Percentiles rank a stretch among this genome's conserved stretches.
Conservation (phyloP, 2,797 vertebrate genomes). For the Hydrophis major region DNA sequence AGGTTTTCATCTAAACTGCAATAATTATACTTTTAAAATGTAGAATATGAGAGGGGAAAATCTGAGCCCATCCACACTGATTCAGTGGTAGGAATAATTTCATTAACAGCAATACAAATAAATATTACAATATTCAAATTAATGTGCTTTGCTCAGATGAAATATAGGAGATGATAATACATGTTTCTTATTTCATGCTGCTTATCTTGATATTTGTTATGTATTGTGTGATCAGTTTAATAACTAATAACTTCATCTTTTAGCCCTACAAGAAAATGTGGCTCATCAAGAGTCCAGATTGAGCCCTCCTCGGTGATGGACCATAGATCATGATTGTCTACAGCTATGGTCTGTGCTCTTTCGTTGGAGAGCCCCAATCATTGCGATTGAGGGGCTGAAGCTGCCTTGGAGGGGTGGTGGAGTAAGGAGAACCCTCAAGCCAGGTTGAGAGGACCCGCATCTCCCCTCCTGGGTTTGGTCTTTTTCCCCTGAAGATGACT, state of each 20-base stretch:
- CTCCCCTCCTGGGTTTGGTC: too few relatives aligned
- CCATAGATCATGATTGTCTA: too few relatives aligned
- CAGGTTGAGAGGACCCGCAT: too few relatives aligned
- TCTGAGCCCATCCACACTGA: neutral
- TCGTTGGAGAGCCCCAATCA: too few relatives aligned
- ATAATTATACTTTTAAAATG: conserved; percentile 46
- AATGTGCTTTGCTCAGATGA: conserved; percentile 30
- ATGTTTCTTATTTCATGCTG: conserved; percentile 41
- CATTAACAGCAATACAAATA: conserved; percentile 6
- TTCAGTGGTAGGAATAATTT: neutral
- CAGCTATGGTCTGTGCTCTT: too few relatives aligned
- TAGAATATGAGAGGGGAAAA: conserved; percentile 11
- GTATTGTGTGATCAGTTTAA: conserved; percentile 38
- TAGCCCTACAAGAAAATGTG: conserved; percentile 30
- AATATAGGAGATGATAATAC: conserved; percentile 30
- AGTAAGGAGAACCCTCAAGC: too few relatives aligned
- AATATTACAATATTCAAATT: conserved; percentile 20
- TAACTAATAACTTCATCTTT: conserved; percentile 40
- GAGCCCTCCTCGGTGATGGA: too few relatives aligned
- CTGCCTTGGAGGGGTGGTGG: too few relatives aligned
- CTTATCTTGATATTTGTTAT: conserved; percentile 17
- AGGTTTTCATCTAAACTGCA: conserved; percentile 24
- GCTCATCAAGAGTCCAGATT: neutral
- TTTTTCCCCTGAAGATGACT: too few relatives aligned
- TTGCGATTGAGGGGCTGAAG: too few relatives aligned